These are phyloP conservation scores for Stegodyphus mimosarum DNA, from an alignment of 1,140 invertebrate genomes.

Conservation along the genomic window DNA sequence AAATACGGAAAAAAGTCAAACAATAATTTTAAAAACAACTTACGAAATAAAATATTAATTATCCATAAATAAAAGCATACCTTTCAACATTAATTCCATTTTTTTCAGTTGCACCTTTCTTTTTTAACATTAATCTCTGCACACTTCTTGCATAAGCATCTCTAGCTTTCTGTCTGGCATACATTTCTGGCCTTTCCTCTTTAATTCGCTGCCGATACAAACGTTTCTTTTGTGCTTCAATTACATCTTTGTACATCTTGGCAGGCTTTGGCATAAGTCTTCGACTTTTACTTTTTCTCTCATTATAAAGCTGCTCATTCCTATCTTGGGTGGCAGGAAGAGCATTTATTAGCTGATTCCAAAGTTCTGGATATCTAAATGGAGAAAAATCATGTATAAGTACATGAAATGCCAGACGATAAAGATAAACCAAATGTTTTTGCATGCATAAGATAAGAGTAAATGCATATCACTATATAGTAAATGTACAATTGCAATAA, in stretches of 20 bases:
- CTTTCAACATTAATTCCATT: neutral
- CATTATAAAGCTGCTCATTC: conserved; percentile 11
- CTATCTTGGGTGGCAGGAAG: conserved; percentile 16
- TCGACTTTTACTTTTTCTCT: conserved; percentile 1
- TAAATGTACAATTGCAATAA: too few relatives aligned
- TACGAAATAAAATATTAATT: too few relatives aligned
- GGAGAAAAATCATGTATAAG: too few relatives aligned
- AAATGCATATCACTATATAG: too few relatives aligned
- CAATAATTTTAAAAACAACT: too few relatives aligned
- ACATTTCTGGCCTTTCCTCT: conserved; percentile 43
- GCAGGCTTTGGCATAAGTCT: conserved; percentile 9
- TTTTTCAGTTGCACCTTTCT: neutral
- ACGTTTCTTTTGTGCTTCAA: conserved; percentile 40
- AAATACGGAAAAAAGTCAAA: too few relatives aligned
- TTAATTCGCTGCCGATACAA: conserved; percentile 29
- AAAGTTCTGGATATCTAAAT: conserved; percentile 28
- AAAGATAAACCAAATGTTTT: too few relatives aligned
- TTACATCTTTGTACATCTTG: conserved; percentile 33
- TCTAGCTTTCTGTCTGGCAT: conserved; percentile 29
- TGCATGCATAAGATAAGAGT: too few relatives aligned
- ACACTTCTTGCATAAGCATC: conserved; percentile 24
- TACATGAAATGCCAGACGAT: too few relatives aligned
- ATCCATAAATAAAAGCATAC: neutral
- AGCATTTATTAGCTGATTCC: conserved; percentile 29
- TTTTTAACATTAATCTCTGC: conserved; percentile 14